phyloP scores from a whole-genome alignment of 1,140 invertebrate genomes.

The Musca vetustissima region DNA sequence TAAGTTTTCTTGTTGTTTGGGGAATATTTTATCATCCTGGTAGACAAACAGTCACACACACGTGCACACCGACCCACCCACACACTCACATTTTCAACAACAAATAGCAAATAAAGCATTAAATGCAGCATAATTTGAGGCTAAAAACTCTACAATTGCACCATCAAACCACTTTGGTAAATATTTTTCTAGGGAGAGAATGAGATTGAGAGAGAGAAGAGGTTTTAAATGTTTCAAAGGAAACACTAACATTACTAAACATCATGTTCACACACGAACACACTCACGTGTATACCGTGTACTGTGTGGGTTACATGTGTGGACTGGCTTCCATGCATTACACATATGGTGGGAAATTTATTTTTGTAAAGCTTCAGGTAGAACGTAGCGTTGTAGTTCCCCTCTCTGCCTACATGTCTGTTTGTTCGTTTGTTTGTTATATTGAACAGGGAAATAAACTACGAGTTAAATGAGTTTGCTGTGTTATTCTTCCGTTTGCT shows the following conservation, averaged over 20 bases:
- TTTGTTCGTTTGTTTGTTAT: too few relatives aligned
- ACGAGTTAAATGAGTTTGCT: too few relatives aligned
- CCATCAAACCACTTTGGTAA: not conserved
- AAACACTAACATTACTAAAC: too few relatives aligned
- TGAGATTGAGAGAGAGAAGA: too few relatives aligned
- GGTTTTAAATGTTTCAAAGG: too few relatives aligned
- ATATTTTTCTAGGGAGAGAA: not conserved
- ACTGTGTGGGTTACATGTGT: not conserved
- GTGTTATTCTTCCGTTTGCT: too few relatives aligned
- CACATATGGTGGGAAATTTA: not conserved
- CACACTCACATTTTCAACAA: too few relatives aligned
- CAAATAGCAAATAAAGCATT: conserved; percentile 2
- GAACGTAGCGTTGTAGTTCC: too few relatives aligned
- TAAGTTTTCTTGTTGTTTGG: conserved; percentile 16
- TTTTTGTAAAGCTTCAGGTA: too few relatives aligned
- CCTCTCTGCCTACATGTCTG: too few relatives aligned
- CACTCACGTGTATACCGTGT: not conserved
- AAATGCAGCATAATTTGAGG: conserved; percentile 17
- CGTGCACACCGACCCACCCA: not conserved
- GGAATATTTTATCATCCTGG: not conserved
- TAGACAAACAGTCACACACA: not conserved
- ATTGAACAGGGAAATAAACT: too few relatives aligned
- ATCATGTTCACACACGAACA: too few relatives aligned
- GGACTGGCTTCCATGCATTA: not conserved
- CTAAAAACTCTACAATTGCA: conserved; percentile 5